Evolutionary conservation across 2,888 invertebrate genomes (phyloP).

Genomic region (Tachystola acroxantha): DNA sequence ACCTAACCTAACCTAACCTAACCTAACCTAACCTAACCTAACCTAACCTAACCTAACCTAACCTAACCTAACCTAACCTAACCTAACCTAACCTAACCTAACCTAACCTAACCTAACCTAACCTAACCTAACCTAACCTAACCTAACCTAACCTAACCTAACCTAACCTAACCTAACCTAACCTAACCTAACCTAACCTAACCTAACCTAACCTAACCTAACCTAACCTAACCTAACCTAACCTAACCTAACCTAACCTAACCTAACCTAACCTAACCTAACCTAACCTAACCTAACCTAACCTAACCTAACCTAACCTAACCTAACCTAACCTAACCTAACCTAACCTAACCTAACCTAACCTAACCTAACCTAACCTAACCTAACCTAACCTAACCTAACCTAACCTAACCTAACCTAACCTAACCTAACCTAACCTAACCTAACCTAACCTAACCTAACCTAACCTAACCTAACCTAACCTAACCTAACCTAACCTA

Average conservation of each 20-base stretch:
- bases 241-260: slow-evolving; percentile 15
- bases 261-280: slow-evolving; percentile 14
- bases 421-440: slow-evolving; percentile 8
- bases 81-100: slow-evolving; percentile 13
- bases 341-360: slow-evolving; percentile 11
- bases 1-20: slow-evolving; percentile 12
- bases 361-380: slow-evolving; percentile 9
- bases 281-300: slow-evolving; percentile 15
- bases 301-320: slow-evolving; percentile 14
- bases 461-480: slow-evolving; percentile 8
- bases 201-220: slow-evolving; percentile 14
- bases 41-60: slow-evolving; percentile 12
- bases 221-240: slow-evolving; percentile 10
- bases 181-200: slow-evolving; percentile 12
- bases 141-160: slow-evolving; percentile 18
- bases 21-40: slow-evolving; percentile 15
- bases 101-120: slow-evolving; percentile 9
- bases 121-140: slow-evolving; percentile 15
- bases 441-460: slow-evolving; percentile 8
- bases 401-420: slow-evolving; percentile 8
- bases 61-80: slow-evolving; percentile 16
- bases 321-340: slow-evolving; percentile 12
- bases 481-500: slow-evolving; percentile 8
- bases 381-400: slow-evolving; percentile 10
- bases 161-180: slow-evolving; percentile 13